Evolutionary conservation across 2,888 invertebrate genomes (phyloP), one percentile per base, ranked within the genome.

Genomic region (Pyrrhosoma nymphula): DNA sequence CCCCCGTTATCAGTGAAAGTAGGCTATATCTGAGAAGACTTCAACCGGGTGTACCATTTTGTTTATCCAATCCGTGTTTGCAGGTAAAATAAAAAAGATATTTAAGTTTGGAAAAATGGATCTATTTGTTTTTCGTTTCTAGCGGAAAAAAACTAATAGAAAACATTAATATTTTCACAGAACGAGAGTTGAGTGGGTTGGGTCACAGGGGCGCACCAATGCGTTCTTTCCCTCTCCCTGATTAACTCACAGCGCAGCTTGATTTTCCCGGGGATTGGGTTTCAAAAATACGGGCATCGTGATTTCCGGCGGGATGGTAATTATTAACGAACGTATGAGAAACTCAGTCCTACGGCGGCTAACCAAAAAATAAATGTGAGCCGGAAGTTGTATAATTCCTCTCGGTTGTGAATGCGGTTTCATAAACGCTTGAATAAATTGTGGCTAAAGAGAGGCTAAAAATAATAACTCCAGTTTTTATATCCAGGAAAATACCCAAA

Each of bases 391-490:
- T 82, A 18, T 16, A 82, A 35, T 82, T 6, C 82, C 35, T 35
- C 12, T 69, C 69, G 69, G 14, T 82, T 26, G 30, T 1, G 69
- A 69, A 0, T 69, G 69, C 23, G 69, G 69, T 69, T 69, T 69
- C 23, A 69, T 69, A n/a, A 69, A 69, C 69, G 69, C 69, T 69
- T 69, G 82, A 82, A 82, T 35, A 82, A 82, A 82, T 35, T 35
- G 30, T 35, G 35, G 18, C 35, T 82, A 82, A 82, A 82, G 30
- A 16, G 75, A 4, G n/a, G 30, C 12, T 18, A 26, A 35, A 35
- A 82, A 35, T 75, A n/a, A 30, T 82, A 35, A 35, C 26, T 82
- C 14, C 82, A 12, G 16, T 26, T 82, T 82, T 82, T 82, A 0
- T 82, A 82, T 35, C 35, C 75, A 0, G n/a, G 3, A 35, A 82